Percentiles rank a stretch among this genome's conserved stretches.
Evolutionary conservation across 1,140 invertebrate genomes (phyloP).

Genomic region (Trichogramma pretiosum): DNA sequence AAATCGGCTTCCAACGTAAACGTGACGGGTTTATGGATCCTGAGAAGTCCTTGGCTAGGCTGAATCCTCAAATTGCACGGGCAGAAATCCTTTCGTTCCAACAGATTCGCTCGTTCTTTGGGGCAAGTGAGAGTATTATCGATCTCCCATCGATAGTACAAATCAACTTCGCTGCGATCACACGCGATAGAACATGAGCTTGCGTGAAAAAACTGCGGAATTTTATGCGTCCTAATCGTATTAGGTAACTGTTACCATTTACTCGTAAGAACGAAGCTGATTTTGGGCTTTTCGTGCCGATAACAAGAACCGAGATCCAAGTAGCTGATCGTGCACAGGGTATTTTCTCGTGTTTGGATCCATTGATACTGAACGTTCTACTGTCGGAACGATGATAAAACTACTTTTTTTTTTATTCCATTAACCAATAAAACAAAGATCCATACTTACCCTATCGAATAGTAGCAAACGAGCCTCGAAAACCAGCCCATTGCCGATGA

Average conservation of each 20-base stretch:
- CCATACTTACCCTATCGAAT: conserved; percentile 16
- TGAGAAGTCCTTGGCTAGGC: conserved; percentile 20
- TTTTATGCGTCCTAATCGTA: neutral
- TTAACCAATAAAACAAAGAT: neutral
- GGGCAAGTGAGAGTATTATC: neutral
- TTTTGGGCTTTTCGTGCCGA: neutral
- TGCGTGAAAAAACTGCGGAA: neutral
- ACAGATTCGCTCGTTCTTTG: neutral
- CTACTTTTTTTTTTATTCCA: neutral
- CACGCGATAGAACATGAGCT: neutral
- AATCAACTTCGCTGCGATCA: conserved; percentile 18
- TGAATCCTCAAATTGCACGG: conserved; percentile 15
- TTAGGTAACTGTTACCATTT: conserved; percentile 16
- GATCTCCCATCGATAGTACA: conserved; percentile 25
- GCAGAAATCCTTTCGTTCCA: conserved; percentile 13
- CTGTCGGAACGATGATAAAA: conserved; percentile 1
- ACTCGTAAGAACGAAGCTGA: conserved; percentile 15
- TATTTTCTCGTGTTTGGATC: conserved; percentile 4
- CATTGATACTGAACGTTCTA: conserved; percentile 12
- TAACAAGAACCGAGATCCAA: conserved; percentile 11
- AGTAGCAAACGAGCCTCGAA: conserved; percentile 21
- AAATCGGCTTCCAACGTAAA: conserved; percentile 19
- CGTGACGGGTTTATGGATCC: conserved; percentile 2
- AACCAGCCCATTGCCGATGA: conserved; percentile 31
- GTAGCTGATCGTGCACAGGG: neutral